These are phyloP conservation scores for Prosopocoilus inquinatus DNA, from an alignment of 2,888 invertebrate genomes.

Conservation along the genomic window DNA sequence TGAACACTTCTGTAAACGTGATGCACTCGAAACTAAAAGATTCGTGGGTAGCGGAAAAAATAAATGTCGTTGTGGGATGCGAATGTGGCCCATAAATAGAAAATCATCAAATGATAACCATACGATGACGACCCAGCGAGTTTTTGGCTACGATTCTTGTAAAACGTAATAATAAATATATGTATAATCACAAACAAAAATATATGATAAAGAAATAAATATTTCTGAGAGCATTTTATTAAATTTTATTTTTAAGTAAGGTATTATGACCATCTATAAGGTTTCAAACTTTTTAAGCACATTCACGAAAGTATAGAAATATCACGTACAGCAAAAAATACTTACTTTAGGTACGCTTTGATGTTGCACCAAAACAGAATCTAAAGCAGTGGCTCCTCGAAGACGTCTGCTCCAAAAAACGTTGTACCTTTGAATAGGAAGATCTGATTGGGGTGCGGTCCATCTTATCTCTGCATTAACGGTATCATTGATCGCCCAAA, in stretches of 20 bases:
- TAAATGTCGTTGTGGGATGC: slow-evolving; percentile 47
- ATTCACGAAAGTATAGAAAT: too few species aligned
- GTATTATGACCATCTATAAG: too few species aligned
- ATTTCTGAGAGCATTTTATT: not conserved
- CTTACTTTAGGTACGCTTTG: slow-evolving; percentile 62
- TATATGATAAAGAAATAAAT: slow-evolving; percentile 6
- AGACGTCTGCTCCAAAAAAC: slow-evolving; percentile 73
- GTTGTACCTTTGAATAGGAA: slow-evolving; percentile 70
- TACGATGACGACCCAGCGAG: not conserved
- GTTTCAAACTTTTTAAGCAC: too few species aligned
- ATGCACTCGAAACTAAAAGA: slow-evolving; percentile 38
- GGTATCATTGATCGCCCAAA: slow-evolving; percentile 49
- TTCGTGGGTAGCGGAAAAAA: slow-evolving; percentile 41
- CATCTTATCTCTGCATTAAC: slow-evolving; percentile 65
- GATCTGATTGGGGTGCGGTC: slow-evolving; percentile 68
- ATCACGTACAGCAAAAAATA: not conserved
- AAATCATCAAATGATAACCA: slow-evolving; percentile 5
- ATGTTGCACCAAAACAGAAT: slow-evolving; percentile 64
- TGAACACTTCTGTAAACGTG: slow-evolving; percentile 19
- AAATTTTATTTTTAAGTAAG: not conserved
- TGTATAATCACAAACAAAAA: not conserved
- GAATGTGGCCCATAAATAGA: slow-evolving; percentile 38
- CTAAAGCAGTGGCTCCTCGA: slow-evolving; percentile 54
- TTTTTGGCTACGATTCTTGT: too few species aligned
- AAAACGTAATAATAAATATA: not conserved